Evolutionary conservation across 2,888 invertebrate genomes (phyloP).

Genomic region (Agriopis leucophaearia): DNA sequence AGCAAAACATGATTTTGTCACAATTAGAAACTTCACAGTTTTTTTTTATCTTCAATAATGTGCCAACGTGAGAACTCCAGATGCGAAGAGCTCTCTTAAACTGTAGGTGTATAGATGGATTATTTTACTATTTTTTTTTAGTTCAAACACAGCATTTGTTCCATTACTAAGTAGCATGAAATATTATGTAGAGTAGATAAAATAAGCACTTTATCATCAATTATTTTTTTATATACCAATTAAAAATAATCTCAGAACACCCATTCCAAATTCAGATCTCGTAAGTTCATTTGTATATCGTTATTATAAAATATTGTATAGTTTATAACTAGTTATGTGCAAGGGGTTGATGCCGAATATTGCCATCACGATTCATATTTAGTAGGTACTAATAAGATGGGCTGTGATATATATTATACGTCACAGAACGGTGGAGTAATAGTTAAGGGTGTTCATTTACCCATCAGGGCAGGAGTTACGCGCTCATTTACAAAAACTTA

Average conservation of each 20-base stretch:
- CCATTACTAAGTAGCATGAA: background rate
- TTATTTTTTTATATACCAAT: background rate
- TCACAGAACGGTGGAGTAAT: too few species aligned
- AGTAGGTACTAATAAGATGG: background rate
- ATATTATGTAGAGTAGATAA: background rate
- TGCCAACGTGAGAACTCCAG: too few species aligned
- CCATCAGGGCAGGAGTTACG: too few species aligned
- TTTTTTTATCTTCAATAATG: too few species aligned
- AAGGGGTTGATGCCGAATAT: constrained; percentile 19
- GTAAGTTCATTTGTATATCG: background rate
- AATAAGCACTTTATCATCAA: background rate
- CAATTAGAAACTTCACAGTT: too few species aligned
- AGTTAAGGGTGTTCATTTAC: too few species aligned
- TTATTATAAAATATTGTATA: too few species aligned
- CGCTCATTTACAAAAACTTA: too few species aligned
- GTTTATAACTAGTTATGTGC: background rate
- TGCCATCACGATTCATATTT: constrained; percentile 6
- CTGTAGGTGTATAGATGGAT: background rate
- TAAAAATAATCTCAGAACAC: constrained; percentile 20
- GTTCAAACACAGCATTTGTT: constrained; percentile 46
- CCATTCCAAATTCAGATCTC: constrained; percentile 36
- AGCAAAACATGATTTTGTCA: too few species aligned
- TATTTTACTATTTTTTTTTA: constrained; percentile 26
- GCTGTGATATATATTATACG: constrained; percentile 3
- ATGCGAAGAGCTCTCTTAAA: too few species aligned